Evolutionary conservation across 2,888 invertebrate genomes (phyloP), one percentile per base, ranked within the genome.

Genomic region (Hypomecis punctinalis): DNA sequence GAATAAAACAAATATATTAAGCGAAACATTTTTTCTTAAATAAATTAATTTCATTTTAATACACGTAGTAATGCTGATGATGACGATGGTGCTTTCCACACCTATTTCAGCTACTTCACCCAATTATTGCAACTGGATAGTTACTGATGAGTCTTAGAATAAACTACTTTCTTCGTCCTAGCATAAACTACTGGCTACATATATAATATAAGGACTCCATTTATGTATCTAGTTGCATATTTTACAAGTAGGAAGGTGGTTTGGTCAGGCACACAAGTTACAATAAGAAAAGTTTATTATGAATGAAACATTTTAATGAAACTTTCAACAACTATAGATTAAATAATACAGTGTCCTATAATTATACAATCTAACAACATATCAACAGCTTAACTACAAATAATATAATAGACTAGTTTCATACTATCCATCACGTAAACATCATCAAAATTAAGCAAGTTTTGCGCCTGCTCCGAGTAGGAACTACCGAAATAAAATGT

Each of bases 291-390:
- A 52, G 5, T 46, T 23, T 3, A 55, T 36, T 36, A 61, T 49
- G 58, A 62, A 23, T 68, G 63, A 64, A 71, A 69, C 63, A 68
- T 63, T 74, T 72, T 72, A 73, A 73, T 72, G 36, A 68, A 70
- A 69, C 63, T 61, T 66, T 67, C 69, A 73, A 71, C 72, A 76
- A 70, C 68, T 68, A 48, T 67, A 65, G 57, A 58, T 58, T 61
- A 53, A 61, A 58, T 61, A 56, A 67, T 23, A n/a, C n/a, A 23
- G 23, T 23, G 23, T 23, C 23, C 23, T 23, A 23, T 23, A 23
- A 23, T 23, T 23, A 23, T 23, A 23, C 3, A 2, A 23, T 23
- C 23, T 23, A 23, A 23, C 23, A 23, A 23, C 23, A 23, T 60
- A 68, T 66, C 65, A 71, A 48, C 47, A 59, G 37, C 54, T 63